Conservation (phyloP, 2,888 invertebrate species). For the Chalcis sispes region DNA sequence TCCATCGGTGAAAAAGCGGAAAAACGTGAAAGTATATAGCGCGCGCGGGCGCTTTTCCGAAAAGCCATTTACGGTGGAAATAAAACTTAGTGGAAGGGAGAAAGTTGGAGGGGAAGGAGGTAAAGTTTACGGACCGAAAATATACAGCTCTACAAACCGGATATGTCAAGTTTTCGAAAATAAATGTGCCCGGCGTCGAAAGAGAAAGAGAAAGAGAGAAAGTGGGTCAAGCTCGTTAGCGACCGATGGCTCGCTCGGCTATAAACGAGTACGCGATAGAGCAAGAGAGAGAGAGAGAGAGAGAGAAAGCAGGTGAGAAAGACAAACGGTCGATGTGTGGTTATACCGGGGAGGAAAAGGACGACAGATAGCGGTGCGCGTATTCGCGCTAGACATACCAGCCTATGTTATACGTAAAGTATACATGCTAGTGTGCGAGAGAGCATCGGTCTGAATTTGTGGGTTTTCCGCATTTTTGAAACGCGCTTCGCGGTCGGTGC, state of each 20-base stretch:
- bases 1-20: too few relatives aligned
- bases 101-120: not conserved
- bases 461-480: constrained; percentile 53
- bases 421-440: not conserved
- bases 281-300: constrained; percentile 16
- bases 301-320: constrained; percentile 8
- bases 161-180: constrained; percentile 56
- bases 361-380: constrained; percentile 15
- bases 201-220: not conserved
- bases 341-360: too few relatives aligned
- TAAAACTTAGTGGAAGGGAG: not conserved
- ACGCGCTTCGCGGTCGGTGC: constrained; percentile 54
- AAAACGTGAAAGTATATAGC: not conserved
- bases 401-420: not conserved
- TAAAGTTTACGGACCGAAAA: constrained; percentile 23
- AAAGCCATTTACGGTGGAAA: constrained; percentile 18
- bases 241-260: constrained; percentile 31
- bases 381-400: not conserved
- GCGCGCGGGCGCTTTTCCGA: not conserved
- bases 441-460: constrained; percentile 41
- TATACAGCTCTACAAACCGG: too few relatives aligned
- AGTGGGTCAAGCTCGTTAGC: constrained; percentile 34
- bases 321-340: not conserved
- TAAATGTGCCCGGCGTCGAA: constrained; percentile 55
- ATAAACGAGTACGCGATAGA: constrained; percentile 32